These are phyloP conservation scores for Dryococelus australis DNA, from an alignment of 2,888 invertebrate genomes.

Conservation along the genomic window DNA sequence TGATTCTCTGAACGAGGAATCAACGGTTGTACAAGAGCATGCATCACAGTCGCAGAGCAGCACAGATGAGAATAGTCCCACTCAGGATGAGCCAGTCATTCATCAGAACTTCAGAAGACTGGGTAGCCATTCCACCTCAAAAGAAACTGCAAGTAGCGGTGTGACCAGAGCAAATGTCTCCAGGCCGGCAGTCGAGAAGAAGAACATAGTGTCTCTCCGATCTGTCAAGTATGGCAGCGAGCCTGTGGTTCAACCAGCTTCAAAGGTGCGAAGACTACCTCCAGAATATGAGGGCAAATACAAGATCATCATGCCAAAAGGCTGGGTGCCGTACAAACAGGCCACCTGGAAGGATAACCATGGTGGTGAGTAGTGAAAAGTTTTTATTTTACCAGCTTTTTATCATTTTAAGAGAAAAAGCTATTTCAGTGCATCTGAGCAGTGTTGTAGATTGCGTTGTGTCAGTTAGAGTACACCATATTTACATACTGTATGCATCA, in stretches of 20 bases:
- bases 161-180: neutral
- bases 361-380: neutral
- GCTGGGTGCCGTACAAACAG: neutral
- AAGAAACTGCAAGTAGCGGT: neutral
- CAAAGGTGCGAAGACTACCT: neutral
- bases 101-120: no score
- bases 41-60: neutral
- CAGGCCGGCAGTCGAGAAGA: neutral
- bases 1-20: neutral
- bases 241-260: neutral
- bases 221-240: neutral
- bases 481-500: no score
- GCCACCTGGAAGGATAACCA: neutral
- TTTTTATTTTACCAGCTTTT: no score
- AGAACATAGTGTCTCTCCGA: neutral
- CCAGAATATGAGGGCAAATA: neutral
- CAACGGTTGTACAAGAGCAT: neutral
- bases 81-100: no score
- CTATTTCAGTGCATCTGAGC: neutral
- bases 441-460: neutral
- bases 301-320: neutral
- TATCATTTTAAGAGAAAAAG: no score
- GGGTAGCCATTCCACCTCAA: neutral
- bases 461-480: no score
- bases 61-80: neutral